Evolutionary conservation across 1,140 invertebrate species (phyloP).

Genomic region (Drosophila sucinea): DNA sequence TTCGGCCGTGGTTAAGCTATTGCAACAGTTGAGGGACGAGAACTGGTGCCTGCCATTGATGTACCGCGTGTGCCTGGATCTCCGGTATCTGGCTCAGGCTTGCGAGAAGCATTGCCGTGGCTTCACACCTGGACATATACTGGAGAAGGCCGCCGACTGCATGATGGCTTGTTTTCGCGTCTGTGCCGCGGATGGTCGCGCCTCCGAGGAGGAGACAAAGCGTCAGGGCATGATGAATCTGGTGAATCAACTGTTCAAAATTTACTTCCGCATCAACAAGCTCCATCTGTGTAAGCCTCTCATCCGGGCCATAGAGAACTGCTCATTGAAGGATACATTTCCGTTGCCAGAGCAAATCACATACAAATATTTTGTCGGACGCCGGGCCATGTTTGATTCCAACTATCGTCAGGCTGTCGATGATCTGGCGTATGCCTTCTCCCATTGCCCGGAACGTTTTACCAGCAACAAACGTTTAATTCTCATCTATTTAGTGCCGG

Average conservation of each 20-base stretch:
- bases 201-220: conserved; percentile 95
- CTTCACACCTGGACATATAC: conserved; percentile 88
- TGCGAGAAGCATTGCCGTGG: conserved; percentile 86
- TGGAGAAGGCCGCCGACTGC: conserved; percentile 97
- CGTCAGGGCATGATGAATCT: conserved; percentile 97
- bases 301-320: conserved; percentile 97
- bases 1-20: conserved; percentile 91
- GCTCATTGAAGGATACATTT: conserved; percentile 94
- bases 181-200: conserved; percentile 96
- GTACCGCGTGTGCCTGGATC: conserved; percentile 94
- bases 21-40: conserved; percentile 96
- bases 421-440: conserved; percentile 96
- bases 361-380: conserved; percentile 98
- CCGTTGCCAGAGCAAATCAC: conserved; percentile 94
- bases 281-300: conserved; percentile 98
- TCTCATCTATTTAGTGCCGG: conserved; percentile 97
- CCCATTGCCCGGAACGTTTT: conserved; percentile 92
- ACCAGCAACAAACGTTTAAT: conserved; percentile 96
- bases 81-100: conserved; percentile 92
- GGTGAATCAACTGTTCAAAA: conserved; percentile 98
- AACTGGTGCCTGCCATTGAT: conserved; percentile 97
- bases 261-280: conserved; percentile 99
- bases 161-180: conserved; percentile 97
- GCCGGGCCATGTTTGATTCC: conserved; percentile 99
- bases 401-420: conserved; percentile 97